Percentiles rank a stretch among this genome's conserved stretches.
Evolutionary conservation across 2,797 vertebrate species (phyloP).

Genomic region (Podarcis siculus): DNA sequence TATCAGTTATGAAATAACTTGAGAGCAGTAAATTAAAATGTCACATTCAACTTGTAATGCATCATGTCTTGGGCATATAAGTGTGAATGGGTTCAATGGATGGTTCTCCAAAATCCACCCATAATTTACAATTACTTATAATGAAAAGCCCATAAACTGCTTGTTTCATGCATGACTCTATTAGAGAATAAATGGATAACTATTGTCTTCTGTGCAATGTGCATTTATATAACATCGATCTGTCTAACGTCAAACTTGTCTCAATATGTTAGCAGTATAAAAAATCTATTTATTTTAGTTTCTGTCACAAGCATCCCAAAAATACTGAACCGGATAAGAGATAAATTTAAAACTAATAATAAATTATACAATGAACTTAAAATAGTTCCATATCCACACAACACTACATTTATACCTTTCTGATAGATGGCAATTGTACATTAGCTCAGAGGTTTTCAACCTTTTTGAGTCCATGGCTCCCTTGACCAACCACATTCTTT

Average conservation of each 20-base stretch:
- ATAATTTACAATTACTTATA: constrained; percentile 20
- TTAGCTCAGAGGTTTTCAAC: no score
- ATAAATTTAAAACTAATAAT: no score
- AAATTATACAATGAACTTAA: no score
- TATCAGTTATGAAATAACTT: constrained; percentile 57
- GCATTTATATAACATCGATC: background rate
- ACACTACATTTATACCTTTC: no score
- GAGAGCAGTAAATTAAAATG: background rate
- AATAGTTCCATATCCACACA: no score
- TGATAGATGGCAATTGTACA: no score
- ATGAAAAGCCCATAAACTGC: constrained; percentile 32
- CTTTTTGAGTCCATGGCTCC: no score
- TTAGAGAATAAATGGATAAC: background rate
- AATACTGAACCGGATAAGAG: background rate
- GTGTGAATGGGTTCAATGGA: background rate
- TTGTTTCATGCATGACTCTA: background rate
- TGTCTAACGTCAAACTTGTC: background rate
- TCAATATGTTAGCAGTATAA: background rate
- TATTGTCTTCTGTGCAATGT: background rate
- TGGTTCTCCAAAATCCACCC: no score
- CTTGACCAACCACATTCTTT: no score
- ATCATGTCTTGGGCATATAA: constrained; percentile 37
- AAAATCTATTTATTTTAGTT: background rate
- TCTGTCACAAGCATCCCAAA: background rate
- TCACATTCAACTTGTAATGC: background rate